Evolutionary conservation across 2,888 invertebrate species (phyloP), one percentile per base, ranked within the genome.

Genomic region (Dynastes tityus): DNA sequence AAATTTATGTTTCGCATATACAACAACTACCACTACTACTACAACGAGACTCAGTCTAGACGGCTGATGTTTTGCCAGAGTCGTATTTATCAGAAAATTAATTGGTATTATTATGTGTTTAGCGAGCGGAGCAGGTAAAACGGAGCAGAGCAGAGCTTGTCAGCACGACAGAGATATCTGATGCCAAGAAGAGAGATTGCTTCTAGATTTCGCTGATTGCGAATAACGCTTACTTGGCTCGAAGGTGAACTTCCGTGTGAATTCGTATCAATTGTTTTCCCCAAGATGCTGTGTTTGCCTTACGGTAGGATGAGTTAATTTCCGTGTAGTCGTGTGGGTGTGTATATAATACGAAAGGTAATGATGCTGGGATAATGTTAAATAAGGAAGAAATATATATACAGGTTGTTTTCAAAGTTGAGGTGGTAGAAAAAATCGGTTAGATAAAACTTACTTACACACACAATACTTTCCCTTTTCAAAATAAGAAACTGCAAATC

Each of bases 191-290:
- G 32, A 37, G 32, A 37, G 32, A 37, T 37, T 37, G 22, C 67
- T 67, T 49, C 45, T 45, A 45, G 67, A 32, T 67, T 67, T 67
- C 45, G 27, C 45, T 22, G 49, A 67, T 45, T 16, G 45, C 67
- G 27, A 27, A 49, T 27, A 45, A 22, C 22, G 45, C 67, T 27
- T 67, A 49, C 16, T 67, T 67, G 67, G 67, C 49, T 49, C 67
- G 40, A 49, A 45, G 49, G 45, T 67, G 45, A 67, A 67, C 67
- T 67, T 67, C 45, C 67, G 67, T 67, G 67, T 67, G 67, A 67
- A 67, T 67, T 11, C 27, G 67, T 13, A 67, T 45, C 67, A 27
- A 49, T 67, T 67, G 67, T 67, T 67, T 32, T 67, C 45, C 45
- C 27, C 22, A 67, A 63, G 40, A 67, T 27, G 49, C 37, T 13